Conservation (phyloP, 2,797 vertebrate species). For the Galago senegalensis region DNA sequence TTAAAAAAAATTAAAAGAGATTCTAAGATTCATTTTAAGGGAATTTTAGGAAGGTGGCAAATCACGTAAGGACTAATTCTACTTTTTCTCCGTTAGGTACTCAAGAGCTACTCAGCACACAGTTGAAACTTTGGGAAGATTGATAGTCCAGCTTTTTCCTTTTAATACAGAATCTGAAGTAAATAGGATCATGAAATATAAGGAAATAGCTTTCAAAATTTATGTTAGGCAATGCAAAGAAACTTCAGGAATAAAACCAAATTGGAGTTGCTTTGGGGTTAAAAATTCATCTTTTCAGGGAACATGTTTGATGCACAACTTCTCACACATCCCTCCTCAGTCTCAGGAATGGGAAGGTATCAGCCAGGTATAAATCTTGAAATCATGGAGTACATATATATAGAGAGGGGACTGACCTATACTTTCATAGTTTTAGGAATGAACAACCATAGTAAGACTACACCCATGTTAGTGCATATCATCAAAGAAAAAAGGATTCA, state of each 20-base stretch:
- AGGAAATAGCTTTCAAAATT: background rate
- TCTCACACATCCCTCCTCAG: background rate
- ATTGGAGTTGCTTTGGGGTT: background rate
- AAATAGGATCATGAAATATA: background rate
- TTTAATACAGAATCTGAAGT: background rate
- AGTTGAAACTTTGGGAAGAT: background rate
- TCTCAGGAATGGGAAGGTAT: background rate
- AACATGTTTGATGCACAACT: background rate
- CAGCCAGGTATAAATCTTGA: background rate
- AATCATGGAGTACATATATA: background rate
- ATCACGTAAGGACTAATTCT: background rate
- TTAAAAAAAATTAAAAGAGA: background rate
- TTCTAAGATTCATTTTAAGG: background rate
- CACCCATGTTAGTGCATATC: background rate
- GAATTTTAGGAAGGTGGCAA: background rate
- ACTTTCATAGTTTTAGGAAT: background rate
- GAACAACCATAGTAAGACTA: background rate
- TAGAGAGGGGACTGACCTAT: background rate
- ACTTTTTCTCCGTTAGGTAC: background rate
- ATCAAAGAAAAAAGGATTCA: background rate
- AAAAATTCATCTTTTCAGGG: background rate
- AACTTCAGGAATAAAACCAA: background rate
- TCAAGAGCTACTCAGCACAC: background rate
- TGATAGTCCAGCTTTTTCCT: background rate
- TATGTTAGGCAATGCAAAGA: background rate